phyloP scores from a whole-genome alignment of 2,888 invertebrate genomes.

The Agapostemon virescens region DNA sequence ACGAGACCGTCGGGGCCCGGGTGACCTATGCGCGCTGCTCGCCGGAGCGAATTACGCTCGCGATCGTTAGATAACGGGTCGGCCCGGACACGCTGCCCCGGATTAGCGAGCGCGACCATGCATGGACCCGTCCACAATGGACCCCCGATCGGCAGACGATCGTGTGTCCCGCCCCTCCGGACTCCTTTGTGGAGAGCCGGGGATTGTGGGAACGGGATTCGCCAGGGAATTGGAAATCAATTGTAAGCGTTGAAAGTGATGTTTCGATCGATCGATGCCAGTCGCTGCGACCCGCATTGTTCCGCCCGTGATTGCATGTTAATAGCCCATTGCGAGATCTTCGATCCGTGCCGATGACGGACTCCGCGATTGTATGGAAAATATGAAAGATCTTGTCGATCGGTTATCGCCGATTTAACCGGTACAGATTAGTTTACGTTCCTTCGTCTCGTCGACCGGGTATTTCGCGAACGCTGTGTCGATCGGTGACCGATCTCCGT shows the following conservation, averaged over 20 bases:
- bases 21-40: conserved; percentile 49
- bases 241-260: neutral
- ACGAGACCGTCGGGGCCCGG: conserved; percentile 34
- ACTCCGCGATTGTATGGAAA: neutral
- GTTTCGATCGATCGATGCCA: neutral
- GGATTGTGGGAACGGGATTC: conserved; percentile 13
- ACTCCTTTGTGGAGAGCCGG: neutral
- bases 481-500: neutral
- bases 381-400: neutral
- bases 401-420: neutral
- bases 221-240: conserved; percentile 1
- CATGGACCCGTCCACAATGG: conserved; percentile 10
- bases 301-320: conserved; percentile 12
- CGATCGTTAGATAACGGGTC: conserved; percentile 57
- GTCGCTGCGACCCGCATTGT: neutral
- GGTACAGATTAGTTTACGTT: neutral
- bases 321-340: conserved; percentile 6
- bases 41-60: conserved; percentile 45
- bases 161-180: neutral
- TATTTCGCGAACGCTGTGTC: neutral
- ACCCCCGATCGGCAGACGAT: conserved; percentile 11
- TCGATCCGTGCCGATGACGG: neutral
- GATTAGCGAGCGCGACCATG: conserved; percentile 12
- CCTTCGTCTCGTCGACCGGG: neutral
- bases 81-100: conserved; percentile 5